Evolutionary conservation across 2,888 invertebrate genomes (phyloP).

Genomic region (Danaus chrysippus): DNA sequence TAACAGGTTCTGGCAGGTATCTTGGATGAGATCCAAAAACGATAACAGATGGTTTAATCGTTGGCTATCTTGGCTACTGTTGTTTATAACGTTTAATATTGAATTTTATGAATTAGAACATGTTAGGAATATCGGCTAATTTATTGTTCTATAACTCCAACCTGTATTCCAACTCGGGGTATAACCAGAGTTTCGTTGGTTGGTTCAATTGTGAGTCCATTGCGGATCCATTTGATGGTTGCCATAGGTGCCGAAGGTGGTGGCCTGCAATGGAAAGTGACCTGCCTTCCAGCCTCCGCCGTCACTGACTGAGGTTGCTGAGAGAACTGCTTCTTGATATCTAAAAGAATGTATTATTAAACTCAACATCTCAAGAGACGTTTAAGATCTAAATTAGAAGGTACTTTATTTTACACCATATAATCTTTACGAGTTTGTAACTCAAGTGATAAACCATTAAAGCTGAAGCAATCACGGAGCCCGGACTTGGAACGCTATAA

Average conservation of each 20-base stretch:
- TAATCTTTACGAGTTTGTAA: not conserved
- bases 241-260: slow-evolving; percentile 93
- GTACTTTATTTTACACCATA: not conserved
- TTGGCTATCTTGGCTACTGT: not conserved
- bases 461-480: not conserved
- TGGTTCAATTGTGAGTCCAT: slow-evolving; percentile 85
- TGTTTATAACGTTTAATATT: slow-evolving; percentile 2
- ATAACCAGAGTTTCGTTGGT: slow-evolving; percentile 91
- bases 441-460: not conserved
- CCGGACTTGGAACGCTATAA: not conserved
- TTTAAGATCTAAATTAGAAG: not conserved
- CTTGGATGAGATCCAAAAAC: slow-evolving; percentile 21
- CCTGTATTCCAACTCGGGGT: slow-evolving; percentile 88
- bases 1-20: slow-evolving; percentile 18
- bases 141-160: slow-evolving; percentile 34
- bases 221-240: slow-evolving; percentile 90
- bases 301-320: slow-evolving; percentile 89
- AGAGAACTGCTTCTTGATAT: slow-evolving; percentile 92
- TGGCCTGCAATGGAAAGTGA: slow-evolving; percentile 91
- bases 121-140: not conserved
- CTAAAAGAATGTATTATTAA: slow-evolving; percentile 65
- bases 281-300: slow-evolving; percentile 89
- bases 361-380: not conserved
- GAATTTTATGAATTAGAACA: not conserved
- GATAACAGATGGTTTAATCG: slow-evolving; percentile 22